Conservation (phyloP, 37 sponge, comb jelly and placozoan genomes). For the Agelas oroides region DNA sequence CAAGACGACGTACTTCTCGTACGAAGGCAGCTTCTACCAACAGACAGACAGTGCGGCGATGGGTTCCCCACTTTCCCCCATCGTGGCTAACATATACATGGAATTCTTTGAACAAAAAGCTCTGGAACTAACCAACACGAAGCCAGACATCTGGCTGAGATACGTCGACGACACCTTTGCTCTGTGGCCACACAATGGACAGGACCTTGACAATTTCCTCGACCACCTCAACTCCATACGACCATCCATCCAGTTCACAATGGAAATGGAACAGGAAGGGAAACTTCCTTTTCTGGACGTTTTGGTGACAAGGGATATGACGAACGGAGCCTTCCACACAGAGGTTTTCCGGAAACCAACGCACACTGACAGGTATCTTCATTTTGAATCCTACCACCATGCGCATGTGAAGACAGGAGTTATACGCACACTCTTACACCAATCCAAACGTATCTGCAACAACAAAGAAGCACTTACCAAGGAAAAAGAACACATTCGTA, state of each 20-base stretch:
- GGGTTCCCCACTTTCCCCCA: too few relatives aligned
- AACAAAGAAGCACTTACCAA: background rate
- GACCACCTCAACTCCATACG: background rate
- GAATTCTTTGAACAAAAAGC: background rate
- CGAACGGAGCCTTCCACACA: background rate
- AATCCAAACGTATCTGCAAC: background rate
- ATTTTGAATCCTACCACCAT: background rate
- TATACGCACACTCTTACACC: background rate
- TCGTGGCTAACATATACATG: background rate
- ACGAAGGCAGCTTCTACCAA: background rate
- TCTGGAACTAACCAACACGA: background rate
- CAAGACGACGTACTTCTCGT: background rate
- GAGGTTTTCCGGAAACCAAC: background rate
- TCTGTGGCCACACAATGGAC: constrained; percentile 11
- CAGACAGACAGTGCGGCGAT: too few relatives aligned
- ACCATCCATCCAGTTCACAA: constrained; percentile 4
- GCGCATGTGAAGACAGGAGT: background rate
- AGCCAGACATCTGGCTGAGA: background rate
- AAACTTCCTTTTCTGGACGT: constrained; percentile 24
- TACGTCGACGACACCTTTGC: constrained; percentile 12
- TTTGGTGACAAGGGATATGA: background rate
- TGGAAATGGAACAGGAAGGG: background rate
- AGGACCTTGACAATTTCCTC: background rate
- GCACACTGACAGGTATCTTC: background rate
- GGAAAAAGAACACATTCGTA: background rate